Evolutionary conservation across 2,113 vertebrate genomes (phyloP).

Genomic region (Procavia capensis): DNA sequence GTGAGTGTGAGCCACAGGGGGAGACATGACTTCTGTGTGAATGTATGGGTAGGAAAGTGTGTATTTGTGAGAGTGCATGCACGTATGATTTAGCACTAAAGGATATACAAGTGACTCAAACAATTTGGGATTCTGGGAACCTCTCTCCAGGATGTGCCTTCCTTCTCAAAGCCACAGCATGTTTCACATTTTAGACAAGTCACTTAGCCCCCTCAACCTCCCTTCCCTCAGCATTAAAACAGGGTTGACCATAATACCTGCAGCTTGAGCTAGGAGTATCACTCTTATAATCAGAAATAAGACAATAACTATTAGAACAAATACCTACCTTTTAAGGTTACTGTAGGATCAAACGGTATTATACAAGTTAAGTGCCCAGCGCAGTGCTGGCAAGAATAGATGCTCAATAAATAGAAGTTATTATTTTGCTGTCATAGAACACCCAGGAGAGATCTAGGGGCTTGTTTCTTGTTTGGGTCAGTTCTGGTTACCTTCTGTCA

Average conservation of each 20-base stretch:
- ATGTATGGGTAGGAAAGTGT: not conserved
- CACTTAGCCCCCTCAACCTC: not conserved
- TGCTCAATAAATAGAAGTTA: slow-evolving; percentile 43
- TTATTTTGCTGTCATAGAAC: slow-evolving; percentile 58
- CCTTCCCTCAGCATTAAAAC: not conserved
- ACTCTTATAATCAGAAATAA: slow-evolving; percentile 47
- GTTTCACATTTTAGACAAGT: not conserved
- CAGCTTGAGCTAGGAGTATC: not conserved
- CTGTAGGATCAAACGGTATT: not conserved
- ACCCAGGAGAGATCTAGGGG: slow-evolving; percentile 18
- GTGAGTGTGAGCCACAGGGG: not conserved
- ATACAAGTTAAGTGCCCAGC: slow-evolving; percentile 6
- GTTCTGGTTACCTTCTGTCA: slow-evolving; percentile 80
- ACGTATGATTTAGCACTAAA: not conserved
- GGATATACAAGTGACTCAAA: not conserved
- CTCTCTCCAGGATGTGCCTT: not conserved
- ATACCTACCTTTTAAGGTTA: not conserved
- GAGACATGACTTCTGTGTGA: not conserved
- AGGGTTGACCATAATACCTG: not conserved
- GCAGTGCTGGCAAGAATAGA: not conserved
- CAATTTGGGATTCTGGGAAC: not conserved
- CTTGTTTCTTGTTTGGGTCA: slow-evolving; percentile 64
- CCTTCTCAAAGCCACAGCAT: not conserved
- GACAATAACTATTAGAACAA: not conserved
- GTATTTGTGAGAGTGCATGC: not conserved